Evolutionary conservation across 1,140 invertebrate species (phyloP), one percentile per base, ranked within the genome.

Genomic region (Lutraria rhynchaena): DNA sequence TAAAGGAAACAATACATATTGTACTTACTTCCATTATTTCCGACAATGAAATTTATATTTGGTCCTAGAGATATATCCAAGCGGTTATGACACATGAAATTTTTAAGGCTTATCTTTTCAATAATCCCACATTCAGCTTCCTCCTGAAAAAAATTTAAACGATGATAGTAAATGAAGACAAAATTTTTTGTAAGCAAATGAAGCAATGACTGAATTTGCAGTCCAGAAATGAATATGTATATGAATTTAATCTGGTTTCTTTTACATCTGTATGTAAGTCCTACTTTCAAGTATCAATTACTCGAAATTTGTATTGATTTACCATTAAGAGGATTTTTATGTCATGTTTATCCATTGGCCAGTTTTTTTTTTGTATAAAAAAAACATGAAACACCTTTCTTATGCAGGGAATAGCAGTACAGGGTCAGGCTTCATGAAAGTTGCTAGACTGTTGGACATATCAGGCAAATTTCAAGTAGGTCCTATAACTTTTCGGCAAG

Each of bases 51-150:
- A 92, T 97, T 98, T 3, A 98, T 95, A 90, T 96, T 95, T 46
- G 94, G 93, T 58, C 96, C 95, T 81, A 97, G 95, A 63, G 94
- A 93, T 11, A 98, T 94, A 85, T 95, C 94, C 41, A 98, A 93
- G 74, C 95, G 93, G 7, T 95, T 94, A 90, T 99, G 98, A 89
- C 98, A 99, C 95, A 99, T 97, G 88, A 99, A 99, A 91, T 99
- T 99, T 82, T 94, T 94, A 22, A 99, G 88, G 0, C 93, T 92
- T 58, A 99, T 94, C 75, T 93, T 94, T 33, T 95, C 93, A 60
- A 99, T 95, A 82, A 95, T 95, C 4, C 98, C 98, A 76, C 87
- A 85, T 27, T 90, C 87, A 55, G 87, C 87, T 81, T 65, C 61
- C 46, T 44, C 46, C 61, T 65, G 37, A 3, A 61, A 61, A 7